A percentile compares a stretch with the other conserved stretches of the same genome.
Conservation (phyloP, 1,140 invertebrate genomes). For the Pseudoatta argentina region DNA sequence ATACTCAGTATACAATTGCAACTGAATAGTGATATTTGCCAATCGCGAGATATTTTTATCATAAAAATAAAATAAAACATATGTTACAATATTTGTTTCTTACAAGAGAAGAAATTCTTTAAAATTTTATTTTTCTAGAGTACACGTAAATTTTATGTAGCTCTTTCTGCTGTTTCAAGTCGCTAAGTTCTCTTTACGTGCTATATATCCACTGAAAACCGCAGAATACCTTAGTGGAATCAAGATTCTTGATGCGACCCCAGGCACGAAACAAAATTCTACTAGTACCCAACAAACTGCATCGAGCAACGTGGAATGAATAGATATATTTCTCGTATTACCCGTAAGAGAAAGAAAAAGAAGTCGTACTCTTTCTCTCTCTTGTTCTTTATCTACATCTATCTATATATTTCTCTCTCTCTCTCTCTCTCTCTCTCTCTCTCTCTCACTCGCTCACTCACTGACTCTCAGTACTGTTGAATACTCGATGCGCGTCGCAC, state of each 20-base stretch:
- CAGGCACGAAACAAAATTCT: slow-evolving; percentile 50
- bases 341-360: not conserved
- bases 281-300: slow-evolving; percentile 31
- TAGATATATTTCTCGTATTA: slow-evolving; percentile 58
- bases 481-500: slow-evolving; percentile 40
- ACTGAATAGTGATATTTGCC: not conserved
- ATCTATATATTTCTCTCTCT: too few relatives aligned
- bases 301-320: slow-evolving; percentile 14
- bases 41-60: not conserved
- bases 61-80: not conserved
- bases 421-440: not conserved
- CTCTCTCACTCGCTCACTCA: not conserved
- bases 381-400: not conserved
- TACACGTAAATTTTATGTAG: slow-evolving; percentile 27
- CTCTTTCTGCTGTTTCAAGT: not conserved
- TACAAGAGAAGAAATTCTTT: not conserved
- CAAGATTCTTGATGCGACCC: slow-evolving; percentile 44
- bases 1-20: not conserved
- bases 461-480: slow-evolving; percentile 5
- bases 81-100: not conserved
- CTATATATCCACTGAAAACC: slow-evolving; percentile 29
- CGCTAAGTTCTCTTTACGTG: slow-evolving; percentile 20
- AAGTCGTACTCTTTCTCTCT: not conserved
- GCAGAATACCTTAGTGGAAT: slow-evolving; percentile 42
- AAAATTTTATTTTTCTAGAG: slow-evolving; percentile 25